Evolutionary conservation across 1,140 invertebrate species (phyloP).

Genomic region (Polypedilum vanderplanki): DNA sequence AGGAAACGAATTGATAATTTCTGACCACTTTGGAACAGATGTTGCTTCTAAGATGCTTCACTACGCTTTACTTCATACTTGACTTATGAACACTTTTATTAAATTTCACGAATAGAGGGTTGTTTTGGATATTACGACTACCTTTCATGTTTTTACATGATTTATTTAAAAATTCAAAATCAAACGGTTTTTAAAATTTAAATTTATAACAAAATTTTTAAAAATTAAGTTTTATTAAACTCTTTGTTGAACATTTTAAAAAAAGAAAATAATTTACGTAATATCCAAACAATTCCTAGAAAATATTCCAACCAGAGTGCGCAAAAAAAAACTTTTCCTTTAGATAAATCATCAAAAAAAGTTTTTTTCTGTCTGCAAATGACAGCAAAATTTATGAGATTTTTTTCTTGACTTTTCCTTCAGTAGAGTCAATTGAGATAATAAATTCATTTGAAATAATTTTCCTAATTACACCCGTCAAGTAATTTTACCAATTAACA

Average conservation of each 20-base stretch:
- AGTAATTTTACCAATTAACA: constrained; percentile 7
- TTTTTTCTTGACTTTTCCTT: neutral
- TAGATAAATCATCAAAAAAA: constrained; percentile 15
- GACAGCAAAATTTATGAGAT: constrained; percentile 26
- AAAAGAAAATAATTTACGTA: too few species aligned
- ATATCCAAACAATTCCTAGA: too few species aligned
- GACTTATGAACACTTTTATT: neutral
- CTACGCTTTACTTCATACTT: neutral
- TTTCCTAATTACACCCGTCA: neutral
- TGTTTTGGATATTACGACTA: too few species aligned
- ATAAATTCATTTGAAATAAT: constrained; percentile 3
- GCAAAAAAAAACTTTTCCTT: neutral
- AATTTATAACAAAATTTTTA: too few species aligned
- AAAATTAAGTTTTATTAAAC: too few species aligned
- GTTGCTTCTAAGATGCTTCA: constrained; percentile 2
- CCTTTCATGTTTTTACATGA: too few species aligned
- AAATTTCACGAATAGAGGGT: too few species aligned
- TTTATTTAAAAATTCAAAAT: too few species aligned
- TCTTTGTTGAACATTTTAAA: too few species aligned
- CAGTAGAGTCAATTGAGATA: neutral
- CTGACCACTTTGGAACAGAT: constrained; percentile 24
- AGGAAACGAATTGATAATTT: constrained; percentile 25
- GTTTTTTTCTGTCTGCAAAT: neutral
- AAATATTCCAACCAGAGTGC: too few species aligned
- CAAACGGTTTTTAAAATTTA: too few species aligned